Percentiles rank a stretch among this genome's conserved stretches.
These are phyloP conservation scores for Tipula vernalis DNA, from an alignment of 2,888 invertebrate species.

Conservation along the genomic window DNA sequence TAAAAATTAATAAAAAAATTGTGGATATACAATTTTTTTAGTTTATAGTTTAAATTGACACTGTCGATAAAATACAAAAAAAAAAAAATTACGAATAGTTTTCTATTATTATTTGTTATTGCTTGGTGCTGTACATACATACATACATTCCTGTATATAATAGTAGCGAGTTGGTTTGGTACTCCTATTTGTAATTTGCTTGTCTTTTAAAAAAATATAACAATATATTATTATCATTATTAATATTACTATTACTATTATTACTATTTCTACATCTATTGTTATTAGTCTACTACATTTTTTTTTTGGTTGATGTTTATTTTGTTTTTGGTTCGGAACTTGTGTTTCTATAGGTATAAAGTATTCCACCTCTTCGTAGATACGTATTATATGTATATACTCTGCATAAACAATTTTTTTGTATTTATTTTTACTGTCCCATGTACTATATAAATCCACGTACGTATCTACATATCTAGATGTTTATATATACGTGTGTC, in stretches of 20 bases:
- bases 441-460: background rate
- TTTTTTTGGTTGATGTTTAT: background rate
- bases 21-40: background rate
- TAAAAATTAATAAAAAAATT: background rate
- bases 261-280: background rate
- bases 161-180: background rate
- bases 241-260: background rate
- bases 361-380: background rate
- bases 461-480: background rate
- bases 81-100: background rate
- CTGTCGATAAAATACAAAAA: background rate
- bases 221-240: slow-evolving; percentile 1
- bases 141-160: background rate
- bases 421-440: background rate
- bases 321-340: background rate
- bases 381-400: background rate
- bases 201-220: background rate
- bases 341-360: background rate
- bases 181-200: background rate
- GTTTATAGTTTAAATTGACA: background rate
- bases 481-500: background rate
- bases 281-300: background rate
- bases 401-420: background rate
- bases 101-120: background rate
- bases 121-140: background rate